These are phyloP conservation scores for Heterochromis multidens DNA, from an alignment of 2,113 vertebrate species.

Conservation along the genomic window DNA sequence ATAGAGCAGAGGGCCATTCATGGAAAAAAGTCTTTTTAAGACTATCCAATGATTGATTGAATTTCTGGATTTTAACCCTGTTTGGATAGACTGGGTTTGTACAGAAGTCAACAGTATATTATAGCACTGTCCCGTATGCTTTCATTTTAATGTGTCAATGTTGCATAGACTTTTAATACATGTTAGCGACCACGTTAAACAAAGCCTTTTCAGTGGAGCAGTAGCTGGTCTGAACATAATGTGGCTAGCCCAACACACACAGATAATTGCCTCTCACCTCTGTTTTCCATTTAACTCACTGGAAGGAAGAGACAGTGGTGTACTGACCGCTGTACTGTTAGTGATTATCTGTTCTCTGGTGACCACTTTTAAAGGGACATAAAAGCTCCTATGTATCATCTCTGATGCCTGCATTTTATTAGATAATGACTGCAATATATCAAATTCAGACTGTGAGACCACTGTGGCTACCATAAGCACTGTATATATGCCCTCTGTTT, in stretches of 20 bases:
- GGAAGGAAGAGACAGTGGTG: background rate
- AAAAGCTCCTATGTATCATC: slow-evolving; percentile 32
- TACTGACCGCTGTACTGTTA: background rate
- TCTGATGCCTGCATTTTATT: slow-evolving; percentile 37
- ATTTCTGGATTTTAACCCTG: background rate
- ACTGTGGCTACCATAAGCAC: background rate
- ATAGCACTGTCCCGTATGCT: background rate
- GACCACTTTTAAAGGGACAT: slow-evolving; percentile 34
- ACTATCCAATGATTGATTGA: background rate
- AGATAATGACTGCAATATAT: slow-evolving; percentile 49
- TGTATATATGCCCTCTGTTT: background rate
- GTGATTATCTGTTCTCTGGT: slow-evolving; percentile 29
- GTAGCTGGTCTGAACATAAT: background rate
- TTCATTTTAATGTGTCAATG: background rate
- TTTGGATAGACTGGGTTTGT: background rate
- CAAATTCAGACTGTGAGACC: background rate
- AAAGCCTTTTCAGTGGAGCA: background rate
- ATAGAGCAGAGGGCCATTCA: too few species aligned
- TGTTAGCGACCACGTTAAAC: background rate
- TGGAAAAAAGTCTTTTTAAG: background rate
- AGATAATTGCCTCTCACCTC: background rate
- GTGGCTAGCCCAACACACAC: background rate
- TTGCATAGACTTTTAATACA: background rate
- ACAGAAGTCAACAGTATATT: background rate
- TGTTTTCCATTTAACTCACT: slow-evolving; percentile 25